Evolutionary conservation across 2,797 vertebrate species (phyloP), one percentile per base, ranked within the genome.

Genomic region (Sphenopsis melanotis): DNA sequence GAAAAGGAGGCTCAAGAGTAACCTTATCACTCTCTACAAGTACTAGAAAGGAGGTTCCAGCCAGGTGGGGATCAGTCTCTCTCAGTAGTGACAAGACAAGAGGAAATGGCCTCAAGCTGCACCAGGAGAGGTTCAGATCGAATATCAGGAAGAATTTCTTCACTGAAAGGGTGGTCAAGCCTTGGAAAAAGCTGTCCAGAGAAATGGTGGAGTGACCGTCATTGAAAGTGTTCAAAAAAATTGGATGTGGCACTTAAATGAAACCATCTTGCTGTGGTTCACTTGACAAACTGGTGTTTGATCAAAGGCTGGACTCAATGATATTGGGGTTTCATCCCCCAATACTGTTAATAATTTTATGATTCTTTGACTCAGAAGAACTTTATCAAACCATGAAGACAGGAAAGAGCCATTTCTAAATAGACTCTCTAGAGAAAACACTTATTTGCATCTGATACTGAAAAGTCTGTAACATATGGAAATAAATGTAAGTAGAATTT

Each of bases 21-120:
- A 37, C 23, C 9, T 37, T 42, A 37, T n/a, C 15, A 56, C 30
- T 22, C 3, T 46, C 34, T 78, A 32, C 30, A 42, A 37, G 32
- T 12, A 7, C 4, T 26, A 71, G 15, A 50, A 64, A 50, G 19
- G 7, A 87, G 15, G 32, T 7, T 57, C 22, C 24, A 64, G 23
- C 42, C 10, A 50, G 37, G 10, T 42, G 13, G 7, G 22, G 3
- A 10, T 63, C 0, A 0, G 8, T 15, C 32, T 64, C 19, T 49
- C 15, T 42, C 42, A 52, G 29, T 30, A 52, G 50, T 30, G 50
- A 52, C 49, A 10, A 50, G 49, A 50, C 29, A 52, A 52, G 64
- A 84, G 15, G 4, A 68, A 76, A n/a, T 16, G 2, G 39, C 11
- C 39, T 52, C 29, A 52, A 37, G 27, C 12, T 27, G 6, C 29